Base-by-base conservation (phyloP, 2,113 vertebrate genomes). In the Gavia stellata region DNA sequence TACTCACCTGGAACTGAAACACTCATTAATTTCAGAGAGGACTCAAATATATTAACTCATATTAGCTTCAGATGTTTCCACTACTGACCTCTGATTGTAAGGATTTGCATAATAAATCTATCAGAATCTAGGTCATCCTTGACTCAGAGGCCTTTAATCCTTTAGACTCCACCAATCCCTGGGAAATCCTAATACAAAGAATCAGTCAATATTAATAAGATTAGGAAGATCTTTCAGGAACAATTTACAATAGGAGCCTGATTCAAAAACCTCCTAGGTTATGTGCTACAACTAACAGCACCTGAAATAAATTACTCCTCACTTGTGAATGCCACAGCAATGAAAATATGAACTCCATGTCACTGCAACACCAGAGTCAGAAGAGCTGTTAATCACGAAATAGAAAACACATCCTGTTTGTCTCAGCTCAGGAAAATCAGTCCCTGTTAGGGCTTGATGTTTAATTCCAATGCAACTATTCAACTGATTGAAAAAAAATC, bases 151-250 rank as follows among this genome's bases (percentile, higher is more conserved):
- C 23, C 71, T 96, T 96, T 96, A 98, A 96, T 83, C 89, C 86
- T 93, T 86, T 66, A 80, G 88, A 88, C 14, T 86, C 71, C 44
- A 77, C 33, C 81, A 84, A 84, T 97, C 78, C 42, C 82, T 81
- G 94, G 80, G 81, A 97, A 97, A 96, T 93, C 86, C 80, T 89
- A 91, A 93, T 82, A 96, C 87, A 95, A 96, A 95, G 50, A 91
- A 90, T 93, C 72, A 66, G 81, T 70, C 45, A 44, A 36, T 89
- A 77, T 66, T 94, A 96, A 40, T 42, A 96, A 91, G 73, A 94
- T 96, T 91, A 92, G 75, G 62, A 73, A 82, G 31, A 79, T 53
- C 78, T 86, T 97, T 93, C 92, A 92, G 88, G 52, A 94, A 85
- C 77, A 97, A 96, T 80, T 91, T 94, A 52, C 55, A 90, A 94